Evolutionary conservation across 2,797 vertebrate genomes (phyloP).

Genomic region (Epinephelus coioides): DNA sequence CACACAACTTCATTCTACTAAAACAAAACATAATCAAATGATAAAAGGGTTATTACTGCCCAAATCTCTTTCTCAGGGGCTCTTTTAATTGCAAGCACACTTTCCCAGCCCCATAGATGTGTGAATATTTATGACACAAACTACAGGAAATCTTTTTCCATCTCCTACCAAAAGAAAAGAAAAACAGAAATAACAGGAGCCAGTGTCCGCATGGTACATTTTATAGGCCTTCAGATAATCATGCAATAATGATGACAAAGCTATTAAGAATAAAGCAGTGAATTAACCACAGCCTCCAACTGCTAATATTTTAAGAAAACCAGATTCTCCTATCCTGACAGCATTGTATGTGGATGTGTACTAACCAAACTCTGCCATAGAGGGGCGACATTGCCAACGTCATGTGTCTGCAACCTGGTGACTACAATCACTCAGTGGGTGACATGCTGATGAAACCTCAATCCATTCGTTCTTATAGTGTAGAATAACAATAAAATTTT

Average conservation of each 20-base stretch:
- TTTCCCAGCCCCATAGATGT: too few relatives aligned
- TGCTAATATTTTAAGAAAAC: neutral
- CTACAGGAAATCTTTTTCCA: neutral
- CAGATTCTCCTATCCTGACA: neutral
- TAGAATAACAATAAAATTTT: too few relatives aligned
- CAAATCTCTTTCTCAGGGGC: too few relatives aligned
- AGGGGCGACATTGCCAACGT: slow-evolving; percentile 41
- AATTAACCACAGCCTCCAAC: neutral
- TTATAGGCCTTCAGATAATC: neutral
- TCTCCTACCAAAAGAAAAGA: neutral
- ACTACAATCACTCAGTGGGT: neutral
- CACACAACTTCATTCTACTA: too few relatives aligned
- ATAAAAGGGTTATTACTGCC: too few relatives aligned
- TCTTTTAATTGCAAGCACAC: too few relatives aligned
- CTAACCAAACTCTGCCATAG: slow-evolving; percentile 33
- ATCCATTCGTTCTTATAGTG: too few relatives aligned
- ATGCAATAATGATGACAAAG: neutral
- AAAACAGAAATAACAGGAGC: neutral
- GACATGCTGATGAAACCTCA: too few relatives aligned
- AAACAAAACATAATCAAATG: too few relatives aligned
- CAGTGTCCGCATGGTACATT: neutral
- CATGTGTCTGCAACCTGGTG: neutral
- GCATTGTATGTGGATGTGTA: slow-evolving; percentile 14
- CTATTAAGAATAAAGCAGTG: neutral
- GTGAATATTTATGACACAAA: too few relatives aligned